These are phyloP conservation scores for Altica lythri DNA, from an alignment of 2,888 invertebrate species.

Conservation along the genomic window DNA sequence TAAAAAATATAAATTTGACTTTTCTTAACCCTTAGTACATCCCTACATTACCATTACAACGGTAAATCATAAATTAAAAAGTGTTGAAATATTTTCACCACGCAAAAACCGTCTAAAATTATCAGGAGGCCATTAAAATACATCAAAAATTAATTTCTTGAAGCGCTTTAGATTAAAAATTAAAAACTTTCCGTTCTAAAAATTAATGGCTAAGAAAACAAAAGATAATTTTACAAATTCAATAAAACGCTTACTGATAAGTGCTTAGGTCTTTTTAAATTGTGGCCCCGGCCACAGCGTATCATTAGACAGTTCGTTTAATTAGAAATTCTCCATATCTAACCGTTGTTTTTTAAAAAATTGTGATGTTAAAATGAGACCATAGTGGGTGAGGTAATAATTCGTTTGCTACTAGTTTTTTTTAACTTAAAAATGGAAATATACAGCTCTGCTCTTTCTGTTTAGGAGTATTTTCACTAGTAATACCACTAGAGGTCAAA, in stretches of 20 bases:
- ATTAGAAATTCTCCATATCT: slow-evolving; percentile 44
- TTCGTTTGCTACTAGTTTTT: too few relatives aligned
- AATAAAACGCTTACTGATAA: slow-evolving; percentile 50
- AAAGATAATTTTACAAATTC: slow-evolving; percentile 56
- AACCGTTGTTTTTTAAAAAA: too few relatives aligned
- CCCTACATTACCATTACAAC: too few relatives aligned
- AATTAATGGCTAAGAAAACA: slow-evolving; percentile 58
- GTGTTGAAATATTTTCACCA: slow-evolving; percentile 37
- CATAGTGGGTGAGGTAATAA: too few relatives aligned
- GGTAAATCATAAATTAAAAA: slow-evolving; percentile 39
- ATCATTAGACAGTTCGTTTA: slow-evolving; percentile 42
- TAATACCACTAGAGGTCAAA: too few relatives aligned
- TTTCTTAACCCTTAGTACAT: too few relatives aligned
- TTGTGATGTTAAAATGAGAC: too few relatives aligned
- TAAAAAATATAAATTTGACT: too few relatives aligned
- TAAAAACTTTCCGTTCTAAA: slow-evolving; percentile 55
- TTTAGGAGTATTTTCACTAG: too few relatives aligned
- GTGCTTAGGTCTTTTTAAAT: slow-evolving; percentile 24
- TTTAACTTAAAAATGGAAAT: too few relatives aligned
- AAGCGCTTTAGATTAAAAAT: slow-evolving; percentile 55
- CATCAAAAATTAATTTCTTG: slow-evolving; percentile 54
- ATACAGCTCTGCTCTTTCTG: too few relatives aligned
- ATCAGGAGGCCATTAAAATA: slow-evolving; percentile 49
- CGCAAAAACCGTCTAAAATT: slow-evolving; percentile 41
- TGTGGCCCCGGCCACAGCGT: not conserved